A percentile compares a stretch with the other conserved stretches of the same genome.
Evolutionary conservation across 2,113 vertebrate species (phyloP).

Genomic region (Eidolon helvum): DNA sequence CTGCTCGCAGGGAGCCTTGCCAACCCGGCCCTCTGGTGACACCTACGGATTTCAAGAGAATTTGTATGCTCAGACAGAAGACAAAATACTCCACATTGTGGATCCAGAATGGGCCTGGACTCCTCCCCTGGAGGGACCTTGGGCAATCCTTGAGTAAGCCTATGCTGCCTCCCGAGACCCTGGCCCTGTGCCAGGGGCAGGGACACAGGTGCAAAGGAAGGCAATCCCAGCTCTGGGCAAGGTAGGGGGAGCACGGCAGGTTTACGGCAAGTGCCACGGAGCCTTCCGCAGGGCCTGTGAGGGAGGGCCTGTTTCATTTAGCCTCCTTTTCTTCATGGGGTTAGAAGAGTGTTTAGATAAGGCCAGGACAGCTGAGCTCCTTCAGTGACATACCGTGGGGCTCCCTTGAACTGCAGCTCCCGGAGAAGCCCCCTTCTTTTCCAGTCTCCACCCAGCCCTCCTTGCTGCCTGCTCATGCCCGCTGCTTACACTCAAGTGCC

Average conservation of each 20-base stretch:
- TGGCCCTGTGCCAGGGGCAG: not conserved
- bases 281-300: not conserved
- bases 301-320: not conserved
- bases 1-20: not conserved
- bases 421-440: not conserved
- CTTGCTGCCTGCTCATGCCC: not conserved
- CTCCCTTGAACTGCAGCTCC: not conserved
- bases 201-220: not conserved
- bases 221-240: not conserved
- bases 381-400: not conserved
- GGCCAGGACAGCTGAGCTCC: not conserved
- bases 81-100: not conserved
- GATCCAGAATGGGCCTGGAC: not conserved
- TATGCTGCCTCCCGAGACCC: not conserved
- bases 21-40: not conserved
- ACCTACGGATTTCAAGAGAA: not conserved
- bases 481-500: not conserved
- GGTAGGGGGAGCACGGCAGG: not conserved
- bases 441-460: not conserved
- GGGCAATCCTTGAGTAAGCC: not conserved
- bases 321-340: not conserved
- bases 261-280: not conserved
- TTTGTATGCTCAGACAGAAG: not conserved
- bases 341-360: not conserved
- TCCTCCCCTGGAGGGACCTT: constrained; percentile 13